Conservation (phyloP, 2,113 vertebrate genomes). For the Psephotus haematonotus region DNA sequence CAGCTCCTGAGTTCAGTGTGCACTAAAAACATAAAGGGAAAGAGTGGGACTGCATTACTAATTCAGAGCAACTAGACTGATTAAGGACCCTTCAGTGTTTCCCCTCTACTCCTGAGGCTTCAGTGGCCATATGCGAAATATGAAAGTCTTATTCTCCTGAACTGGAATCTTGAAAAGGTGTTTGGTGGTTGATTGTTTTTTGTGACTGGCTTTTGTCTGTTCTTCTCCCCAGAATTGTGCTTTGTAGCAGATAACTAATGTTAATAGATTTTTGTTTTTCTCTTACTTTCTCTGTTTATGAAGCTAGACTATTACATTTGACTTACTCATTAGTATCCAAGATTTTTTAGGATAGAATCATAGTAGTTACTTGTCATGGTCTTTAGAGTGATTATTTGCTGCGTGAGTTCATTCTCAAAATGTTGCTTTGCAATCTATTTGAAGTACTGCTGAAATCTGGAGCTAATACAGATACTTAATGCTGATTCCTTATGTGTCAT, state of each 20-base stretch:
- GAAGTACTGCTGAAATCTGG: neutral
- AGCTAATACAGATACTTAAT: neutral
- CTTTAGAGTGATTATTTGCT: neutral
- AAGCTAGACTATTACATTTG: neutral
- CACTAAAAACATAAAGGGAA: neutral
- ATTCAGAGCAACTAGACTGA: neutral
- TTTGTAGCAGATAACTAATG: neutral
- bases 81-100: neutral
- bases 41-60: neutral
- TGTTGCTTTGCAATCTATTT: neutral
- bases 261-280: neutral
- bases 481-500: neutral
- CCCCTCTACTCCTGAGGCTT: neutral
- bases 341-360: neutral
- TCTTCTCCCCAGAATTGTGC: rapidly evolving
- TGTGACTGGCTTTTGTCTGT: neutral
- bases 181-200: neutral
- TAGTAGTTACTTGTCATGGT: neutral
- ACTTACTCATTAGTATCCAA: neutral
- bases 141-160: neutral
- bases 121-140: neutral
- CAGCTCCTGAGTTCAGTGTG: neutral
- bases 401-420: neutral
- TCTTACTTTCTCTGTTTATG: neutral
- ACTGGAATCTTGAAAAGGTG: neutral